A percentile compares a stretch with the other conserved stretches of the same genome.
Evolutionary conservation across 2,797 vertebrate species (phyloP).

Genomic region (Pseudotriccus pelzelni): DNA sequence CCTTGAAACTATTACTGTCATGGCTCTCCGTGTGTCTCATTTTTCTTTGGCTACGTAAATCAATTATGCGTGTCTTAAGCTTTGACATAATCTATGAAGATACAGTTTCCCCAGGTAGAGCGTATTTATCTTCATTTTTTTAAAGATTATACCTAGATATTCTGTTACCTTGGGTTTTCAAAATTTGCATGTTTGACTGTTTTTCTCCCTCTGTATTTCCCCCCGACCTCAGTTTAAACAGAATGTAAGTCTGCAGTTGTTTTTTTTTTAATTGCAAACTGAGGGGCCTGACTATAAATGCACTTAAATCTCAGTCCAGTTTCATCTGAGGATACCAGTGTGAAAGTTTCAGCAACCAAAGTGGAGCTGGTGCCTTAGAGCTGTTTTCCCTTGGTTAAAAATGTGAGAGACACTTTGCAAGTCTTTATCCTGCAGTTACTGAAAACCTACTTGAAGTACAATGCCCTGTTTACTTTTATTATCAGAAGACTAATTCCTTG

Average conservation of each 20-base stretch:
- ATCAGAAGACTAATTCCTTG: background rate
- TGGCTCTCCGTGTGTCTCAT: constrained; percentile 16
- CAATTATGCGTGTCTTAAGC: constrained; percentile 43
- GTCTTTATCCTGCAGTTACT: background rate
- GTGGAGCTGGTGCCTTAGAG: background rate
- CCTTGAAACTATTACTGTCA: constrained; percentile 49
- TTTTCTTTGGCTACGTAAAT: constrained; percentile 62
- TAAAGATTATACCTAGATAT: background rate
- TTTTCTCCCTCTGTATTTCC: background rate
- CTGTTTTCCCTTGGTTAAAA: background rate
- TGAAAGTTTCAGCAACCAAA: background rate
- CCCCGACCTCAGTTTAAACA: background rate
- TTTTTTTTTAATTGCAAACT: background rate
- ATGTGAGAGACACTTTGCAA: background rate
- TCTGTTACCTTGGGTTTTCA: background rate
- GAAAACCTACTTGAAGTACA: background rate
- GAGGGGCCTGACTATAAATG: background rate
- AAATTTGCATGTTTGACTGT: background rate
- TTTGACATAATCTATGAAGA: constrained; percentile 62
- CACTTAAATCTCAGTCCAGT: background rate
- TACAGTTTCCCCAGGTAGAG: background rate
- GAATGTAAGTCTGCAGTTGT: background rate
- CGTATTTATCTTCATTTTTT: constrained; percentile 59
- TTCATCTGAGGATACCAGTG: background rate
- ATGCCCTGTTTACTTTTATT: background rate